These are phyloP conservation scores for Diglossa cyanea DNA, from an alignment of 2,797 vertebrate species.

Conservation along the genomic window DNA sequence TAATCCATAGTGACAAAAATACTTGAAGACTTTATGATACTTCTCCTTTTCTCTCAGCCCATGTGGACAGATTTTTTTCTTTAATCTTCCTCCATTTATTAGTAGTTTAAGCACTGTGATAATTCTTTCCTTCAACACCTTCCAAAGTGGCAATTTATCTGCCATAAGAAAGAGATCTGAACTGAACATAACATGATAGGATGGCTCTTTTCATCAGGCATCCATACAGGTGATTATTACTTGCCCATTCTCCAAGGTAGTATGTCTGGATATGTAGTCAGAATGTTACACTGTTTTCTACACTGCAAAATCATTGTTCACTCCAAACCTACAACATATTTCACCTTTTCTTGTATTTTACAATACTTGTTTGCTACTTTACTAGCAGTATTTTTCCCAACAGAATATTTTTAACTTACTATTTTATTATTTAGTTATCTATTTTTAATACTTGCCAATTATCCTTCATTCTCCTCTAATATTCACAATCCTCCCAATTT, in stretches of 20 bases:
- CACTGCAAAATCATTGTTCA: background rate
- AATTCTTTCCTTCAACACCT: background rate
- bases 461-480: background rate
- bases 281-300: background rate
- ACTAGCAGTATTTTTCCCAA: background rate
- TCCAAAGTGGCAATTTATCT: background rate
- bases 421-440: background rate
- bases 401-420: background rate
- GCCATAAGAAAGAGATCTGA: background rate
- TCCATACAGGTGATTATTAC: background rate
- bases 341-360: background rate
- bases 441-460: background rate
- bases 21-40: background rate
- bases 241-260: background rate
- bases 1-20: background rate
- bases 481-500: background rate
- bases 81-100: background rate
- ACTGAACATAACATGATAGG: background rate
- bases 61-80: background rate
- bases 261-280: background rate
- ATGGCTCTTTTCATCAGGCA: background rate
- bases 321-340: background rate
- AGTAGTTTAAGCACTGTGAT: background rate
- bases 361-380: background rate
- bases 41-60: background rate